Evolutionary conservation across 2,113 vertebrate genomes (phyloP).

Genomic region (Talpa occidentalis): DNA sequence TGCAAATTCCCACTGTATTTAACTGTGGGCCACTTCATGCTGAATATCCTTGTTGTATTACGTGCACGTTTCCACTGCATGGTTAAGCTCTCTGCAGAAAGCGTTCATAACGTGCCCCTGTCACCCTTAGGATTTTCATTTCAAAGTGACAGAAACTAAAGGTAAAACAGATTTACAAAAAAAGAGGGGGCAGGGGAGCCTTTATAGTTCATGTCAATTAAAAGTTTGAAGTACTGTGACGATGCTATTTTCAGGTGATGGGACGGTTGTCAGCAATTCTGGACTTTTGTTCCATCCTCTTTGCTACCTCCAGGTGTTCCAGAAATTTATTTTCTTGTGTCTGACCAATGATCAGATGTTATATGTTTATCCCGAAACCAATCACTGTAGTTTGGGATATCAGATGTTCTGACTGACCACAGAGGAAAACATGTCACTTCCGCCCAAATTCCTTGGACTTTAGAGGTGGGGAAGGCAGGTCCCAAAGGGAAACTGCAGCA

Average conservation of each 20-base stretch:
- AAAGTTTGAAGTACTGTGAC: not conserved
- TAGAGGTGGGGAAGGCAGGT: not conserved
- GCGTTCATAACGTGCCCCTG: not conserved
- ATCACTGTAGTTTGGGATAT: not conserved
- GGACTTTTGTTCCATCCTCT: not conserved
- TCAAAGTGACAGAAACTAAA: not conserved
- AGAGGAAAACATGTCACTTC: not conserved
- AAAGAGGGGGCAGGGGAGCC: not conserved
- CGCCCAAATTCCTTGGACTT: not conserved
- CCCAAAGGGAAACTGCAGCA: not conserved
- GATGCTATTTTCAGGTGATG: not conserved
- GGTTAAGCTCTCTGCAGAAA: not conserved
- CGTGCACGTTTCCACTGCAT: not conserved
- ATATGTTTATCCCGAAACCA: not conserved
- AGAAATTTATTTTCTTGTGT: not conserved
- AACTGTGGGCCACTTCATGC: fast-evolving
- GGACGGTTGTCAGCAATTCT: not conserved
- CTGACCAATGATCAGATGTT: not conserved
- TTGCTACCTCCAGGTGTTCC: too few species aligned
- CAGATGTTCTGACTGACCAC: not conserved
- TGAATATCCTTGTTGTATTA: not conserved
- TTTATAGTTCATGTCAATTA: not conserved
- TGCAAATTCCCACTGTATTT: fast-evolving
- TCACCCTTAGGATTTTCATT: not conserved
- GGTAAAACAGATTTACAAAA: not conserved